phyloP scores from a whole-genome alignment of 1,140 invertebrate species.

The Orchesella cincta region DNA sequence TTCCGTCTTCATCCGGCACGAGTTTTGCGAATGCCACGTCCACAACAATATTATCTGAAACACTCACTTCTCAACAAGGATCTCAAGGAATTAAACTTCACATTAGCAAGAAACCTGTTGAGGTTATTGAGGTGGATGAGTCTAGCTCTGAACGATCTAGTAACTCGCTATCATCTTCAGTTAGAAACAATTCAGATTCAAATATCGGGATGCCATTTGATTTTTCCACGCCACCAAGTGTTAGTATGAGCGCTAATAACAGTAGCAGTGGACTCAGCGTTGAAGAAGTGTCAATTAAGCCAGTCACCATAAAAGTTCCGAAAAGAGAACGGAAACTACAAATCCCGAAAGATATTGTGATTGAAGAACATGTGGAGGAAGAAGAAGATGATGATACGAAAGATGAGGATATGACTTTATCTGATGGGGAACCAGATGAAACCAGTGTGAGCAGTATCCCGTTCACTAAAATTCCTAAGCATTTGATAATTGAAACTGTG shows the following conservation, averaged over 20 bases:
- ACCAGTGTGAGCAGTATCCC: too few species aligned
- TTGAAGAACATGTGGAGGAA: not conserved
- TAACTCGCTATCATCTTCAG: not conserved
- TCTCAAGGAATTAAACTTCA: not conserved
- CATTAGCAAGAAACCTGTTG: not conserved
- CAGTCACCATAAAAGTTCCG: not conserved
- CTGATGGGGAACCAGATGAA: not conserved
- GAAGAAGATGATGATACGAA: not conserved
- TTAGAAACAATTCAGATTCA: not conserved
- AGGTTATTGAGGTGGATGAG: not conserved
- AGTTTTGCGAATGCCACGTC: not conserved
- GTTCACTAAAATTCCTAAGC: too few species aligned
- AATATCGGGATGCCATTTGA: not conserved
- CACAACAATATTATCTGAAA: not conserved
- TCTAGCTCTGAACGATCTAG: not conserved
- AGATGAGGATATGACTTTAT: not conserved
- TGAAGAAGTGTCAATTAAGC: slow-evolving; percentile 23
- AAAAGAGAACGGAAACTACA: not conserved
- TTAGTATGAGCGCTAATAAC: slow-evolving; percentile 4
- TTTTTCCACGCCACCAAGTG: not conserved
- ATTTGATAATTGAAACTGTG: not conserved
- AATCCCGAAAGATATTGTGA: slow-evolving; percentile 6
- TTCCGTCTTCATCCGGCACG: not conserved
- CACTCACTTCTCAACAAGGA: not conserved
- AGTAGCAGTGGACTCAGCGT: slow-evolving; percentile 26